Conservation (phyloP, 2,113 vertebrate species). For the Oryzias melastigma region DNA sequence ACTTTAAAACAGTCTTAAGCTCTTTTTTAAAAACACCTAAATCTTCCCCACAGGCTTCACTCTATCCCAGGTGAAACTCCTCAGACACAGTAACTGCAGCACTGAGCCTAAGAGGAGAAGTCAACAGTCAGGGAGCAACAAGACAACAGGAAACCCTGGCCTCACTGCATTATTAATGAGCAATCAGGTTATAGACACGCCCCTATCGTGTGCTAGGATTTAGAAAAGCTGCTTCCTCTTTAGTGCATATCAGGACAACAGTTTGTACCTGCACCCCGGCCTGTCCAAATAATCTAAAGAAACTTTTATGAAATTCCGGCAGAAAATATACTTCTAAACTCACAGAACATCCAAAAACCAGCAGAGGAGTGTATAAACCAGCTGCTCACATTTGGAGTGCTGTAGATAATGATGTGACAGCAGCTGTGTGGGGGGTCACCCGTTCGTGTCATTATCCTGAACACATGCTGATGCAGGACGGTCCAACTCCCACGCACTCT, state of each 20-base stretch:
- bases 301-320: no score
- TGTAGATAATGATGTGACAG: conserved; percentile 30
- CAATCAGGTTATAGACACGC: conserved; percentile 11
- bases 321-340: neutral
- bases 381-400: conserved; percentile 18
- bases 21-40: neutral
- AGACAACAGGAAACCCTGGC: conserved; percentile 55
- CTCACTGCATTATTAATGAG: conserved; percentile 61
- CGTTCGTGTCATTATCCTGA: conserved; percentile 53
- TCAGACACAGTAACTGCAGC: conserved; percentile 7
- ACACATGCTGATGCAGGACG: conserved; percentile 38
- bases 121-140: conserved; percentile 35
- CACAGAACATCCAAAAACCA: conserved; percentile 31
- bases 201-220: conserved; percentile 12
- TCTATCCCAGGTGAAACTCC: neutral
- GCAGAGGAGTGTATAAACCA: conserved; percentile 20
- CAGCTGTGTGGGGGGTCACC: conserved; percentile 21
- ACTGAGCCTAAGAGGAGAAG: conserved; percentile 1
- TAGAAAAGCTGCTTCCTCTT: conserved; percentile 14
- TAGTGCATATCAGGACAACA: conserved; percentile 7
- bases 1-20: conserved; percentile 6
- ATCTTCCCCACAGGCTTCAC: neutral
- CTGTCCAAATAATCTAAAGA: neutral
- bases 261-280: neutral
- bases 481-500: conserved; percentile 45